phyloP scores from a whole-genome alignment of 2,113 vertebrate genomes.

The Eudyptes chrysolophus region DNA sequence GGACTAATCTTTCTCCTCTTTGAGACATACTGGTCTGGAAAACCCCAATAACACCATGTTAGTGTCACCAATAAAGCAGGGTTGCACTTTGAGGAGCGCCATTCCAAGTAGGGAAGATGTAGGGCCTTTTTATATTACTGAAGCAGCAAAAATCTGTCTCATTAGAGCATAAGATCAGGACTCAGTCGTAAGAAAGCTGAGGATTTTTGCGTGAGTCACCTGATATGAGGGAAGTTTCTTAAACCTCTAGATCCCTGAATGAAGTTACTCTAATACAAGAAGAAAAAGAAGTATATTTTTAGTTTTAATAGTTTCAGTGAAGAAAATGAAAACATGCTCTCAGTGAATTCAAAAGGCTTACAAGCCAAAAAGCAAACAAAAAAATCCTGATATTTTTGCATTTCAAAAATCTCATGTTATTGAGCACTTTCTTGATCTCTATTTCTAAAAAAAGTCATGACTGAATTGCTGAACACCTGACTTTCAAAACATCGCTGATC shows the following conservation, averaged over 20 bases:
- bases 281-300: not conserved
- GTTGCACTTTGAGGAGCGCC: not conserved
- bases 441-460: not conserved
- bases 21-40: not conserved
- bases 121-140: not conserved
- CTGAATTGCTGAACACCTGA: not conserved
- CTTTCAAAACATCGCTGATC: not conserved
- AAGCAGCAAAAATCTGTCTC: not conserved
- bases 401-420: not conserved
- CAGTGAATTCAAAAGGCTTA: not conserved
- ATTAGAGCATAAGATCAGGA: not conserved
- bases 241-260: not conserved
- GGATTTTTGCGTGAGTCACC: not conserved
- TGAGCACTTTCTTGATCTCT: not conserved
- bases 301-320: not conserved
- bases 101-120: not conserved
- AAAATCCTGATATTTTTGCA: not conserved
- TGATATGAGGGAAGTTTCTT: not conserved
- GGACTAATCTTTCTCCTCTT: not conserved
- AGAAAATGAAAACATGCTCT: not conserved
- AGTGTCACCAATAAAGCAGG: not conserved
- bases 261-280: not conserved
- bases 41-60: not conserved
- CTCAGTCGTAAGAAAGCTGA: not conserved
- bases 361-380: not conserved